These are phyloP conservation scores for Anorthoa munda DNA, from an alignment of 2,888 invertebrate species.

Conservation along the genomic window DNA sequence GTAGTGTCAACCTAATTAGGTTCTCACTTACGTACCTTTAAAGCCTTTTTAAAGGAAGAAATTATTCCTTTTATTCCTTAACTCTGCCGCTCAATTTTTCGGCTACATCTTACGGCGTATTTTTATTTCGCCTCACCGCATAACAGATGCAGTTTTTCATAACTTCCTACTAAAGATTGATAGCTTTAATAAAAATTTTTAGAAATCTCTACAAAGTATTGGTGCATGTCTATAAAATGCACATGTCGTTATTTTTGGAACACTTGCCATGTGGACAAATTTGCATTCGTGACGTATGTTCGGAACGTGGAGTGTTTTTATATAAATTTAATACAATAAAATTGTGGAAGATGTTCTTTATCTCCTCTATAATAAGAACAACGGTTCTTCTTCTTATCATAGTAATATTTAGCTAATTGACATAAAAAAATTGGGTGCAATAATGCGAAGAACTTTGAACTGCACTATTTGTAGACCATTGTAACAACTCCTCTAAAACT, in stretches of 20 bases:
- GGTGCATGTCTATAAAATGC: conserved; percentile 53
- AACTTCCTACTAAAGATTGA: conserved; percentile 29
- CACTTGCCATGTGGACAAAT: conserved; percentile 35
- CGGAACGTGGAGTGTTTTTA: not conserved
- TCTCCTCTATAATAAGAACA: no score
- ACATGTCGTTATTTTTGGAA: conserved; percentile 49
- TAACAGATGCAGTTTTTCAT: conserved; percentile 18
- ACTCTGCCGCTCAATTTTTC: not conserved
- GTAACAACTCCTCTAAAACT: no score
- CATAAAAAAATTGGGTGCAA: no score
- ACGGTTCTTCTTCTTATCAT: no score
- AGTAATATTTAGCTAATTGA: no score
- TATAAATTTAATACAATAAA: no score
- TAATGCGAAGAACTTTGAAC: no score
- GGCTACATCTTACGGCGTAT: not conserved
- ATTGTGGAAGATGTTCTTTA: no score
- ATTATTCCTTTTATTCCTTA: not conserved
- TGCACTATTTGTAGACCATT: no score
- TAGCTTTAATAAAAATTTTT: conserved; percentile 38
- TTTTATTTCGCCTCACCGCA: not conserved
- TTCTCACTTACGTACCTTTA: no score
- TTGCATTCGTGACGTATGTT: conserved; percentile 35
- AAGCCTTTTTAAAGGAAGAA: no score
- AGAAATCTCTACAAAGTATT: conserved; percentile 23
- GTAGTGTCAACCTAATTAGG: no score